Evolutionary conservation across 2,797 vertebrate species (phyloP).

Genomic region (Esox masquinongy): DNA sequence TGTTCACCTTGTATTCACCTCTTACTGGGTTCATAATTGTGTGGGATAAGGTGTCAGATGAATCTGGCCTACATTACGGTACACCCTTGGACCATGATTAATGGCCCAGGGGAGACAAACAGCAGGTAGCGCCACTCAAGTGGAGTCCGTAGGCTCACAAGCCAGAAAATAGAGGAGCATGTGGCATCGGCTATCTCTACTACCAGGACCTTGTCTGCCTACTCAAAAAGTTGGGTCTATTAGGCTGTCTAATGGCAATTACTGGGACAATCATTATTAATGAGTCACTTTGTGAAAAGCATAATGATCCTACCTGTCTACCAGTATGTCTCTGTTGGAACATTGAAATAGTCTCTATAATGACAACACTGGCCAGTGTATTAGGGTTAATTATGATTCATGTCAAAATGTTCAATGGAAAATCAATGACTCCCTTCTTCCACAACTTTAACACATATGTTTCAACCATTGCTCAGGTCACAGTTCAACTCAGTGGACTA

Average conservation of each 20-base stretch:
- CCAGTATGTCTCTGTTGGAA: background rate
- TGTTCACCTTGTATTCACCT: constrained; percentile 74
- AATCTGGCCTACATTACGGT: constrained; percentile 66
- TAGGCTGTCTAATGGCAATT: background rate
- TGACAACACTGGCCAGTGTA: background rate
- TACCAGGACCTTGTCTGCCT: constrained; percentile 31
- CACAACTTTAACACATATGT: background rate
- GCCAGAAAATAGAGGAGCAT: constrained; percentile 40
- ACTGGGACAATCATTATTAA: background rate
- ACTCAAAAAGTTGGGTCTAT: constrained; percentile 32
- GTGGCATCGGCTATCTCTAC: constrained; percentile 29
- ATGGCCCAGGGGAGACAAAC: constrained; percentile 67
- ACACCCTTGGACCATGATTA: constrained; percentile 73
- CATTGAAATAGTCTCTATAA: background rate
- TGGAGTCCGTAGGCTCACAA: constrained; percentile 42
- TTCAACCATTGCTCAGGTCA: background rate
- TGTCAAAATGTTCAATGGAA: background rate
- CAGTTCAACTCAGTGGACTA: background rate
- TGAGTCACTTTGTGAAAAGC: background rate
- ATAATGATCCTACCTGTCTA: background rate
- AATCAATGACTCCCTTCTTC: background rate
- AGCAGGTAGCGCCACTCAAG: constrained; percentile 54
- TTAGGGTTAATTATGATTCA: constrained; percentile 2
- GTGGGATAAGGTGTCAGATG: constrained; percentile 53
- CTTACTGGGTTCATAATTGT: constrained; percentile 76